Evolutionary conservation across 2,113 vertebrate species (phyloP).

Genomic region (Osmerus mordax): DNA sequence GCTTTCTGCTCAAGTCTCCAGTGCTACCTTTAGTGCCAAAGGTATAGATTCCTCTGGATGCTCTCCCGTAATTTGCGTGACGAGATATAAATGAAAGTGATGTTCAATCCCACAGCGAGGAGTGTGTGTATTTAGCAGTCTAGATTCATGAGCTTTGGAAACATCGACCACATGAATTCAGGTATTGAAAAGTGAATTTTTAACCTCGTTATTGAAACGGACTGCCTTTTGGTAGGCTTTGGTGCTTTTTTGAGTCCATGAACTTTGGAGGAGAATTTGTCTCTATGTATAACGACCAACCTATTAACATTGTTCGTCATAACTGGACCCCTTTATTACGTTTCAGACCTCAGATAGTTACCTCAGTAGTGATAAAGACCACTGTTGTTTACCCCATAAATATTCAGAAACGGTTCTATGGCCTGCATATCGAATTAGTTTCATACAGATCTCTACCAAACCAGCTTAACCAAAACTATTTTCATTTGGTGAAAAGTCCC

Average conservation of each 20-base stretch:
- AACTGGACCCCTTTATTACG: constrained; percentile 29
- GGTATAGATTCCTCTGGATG: constrained; percentile 15
- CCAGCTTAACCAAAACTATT: constrained; percentile 61
- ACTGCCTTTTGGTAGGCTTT: too few species aligned
- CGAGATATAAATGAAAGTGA: constrained; percentile 13
- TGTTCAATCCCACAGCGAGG: neutral
- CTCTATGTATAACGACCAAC: constrained; percentile 6
- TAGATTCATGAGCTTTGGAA: too few species aligned
- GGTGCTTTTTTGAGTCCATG: too few species aligned
- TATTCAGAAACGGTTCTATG: constrained; percentile 35
- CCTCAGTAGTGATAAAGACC: constrained; percentile 32
- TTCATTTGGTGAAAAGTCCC: constrained; percentile 25
- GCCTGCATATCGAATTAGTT: constrained; percentile 25
- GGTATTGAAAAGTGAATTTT: too few species aligned
- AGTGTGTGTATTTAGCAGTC: too few species aligned
- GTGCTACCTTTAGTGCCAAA: constrained; percentile 39
- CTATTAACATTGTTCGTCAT: neutral
- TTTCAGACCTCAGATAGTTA: constrained; percentile 54
- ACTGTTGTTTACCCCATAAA: constrained; percentile 4
- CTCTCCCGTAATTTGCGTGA: constrained; percentile 25
- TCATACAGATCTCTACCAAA: constrained; percentile 49
- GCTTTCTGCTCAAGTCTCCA: neutral
- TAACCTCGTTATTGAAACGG: too few species aligned
- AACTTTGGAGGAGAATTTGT: too few species aligned
- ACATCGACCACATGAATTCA: too few species aligned